Conservation (phyloP, 2,888 invertebrate species). For the Eustalomyia histrio region DNA sequence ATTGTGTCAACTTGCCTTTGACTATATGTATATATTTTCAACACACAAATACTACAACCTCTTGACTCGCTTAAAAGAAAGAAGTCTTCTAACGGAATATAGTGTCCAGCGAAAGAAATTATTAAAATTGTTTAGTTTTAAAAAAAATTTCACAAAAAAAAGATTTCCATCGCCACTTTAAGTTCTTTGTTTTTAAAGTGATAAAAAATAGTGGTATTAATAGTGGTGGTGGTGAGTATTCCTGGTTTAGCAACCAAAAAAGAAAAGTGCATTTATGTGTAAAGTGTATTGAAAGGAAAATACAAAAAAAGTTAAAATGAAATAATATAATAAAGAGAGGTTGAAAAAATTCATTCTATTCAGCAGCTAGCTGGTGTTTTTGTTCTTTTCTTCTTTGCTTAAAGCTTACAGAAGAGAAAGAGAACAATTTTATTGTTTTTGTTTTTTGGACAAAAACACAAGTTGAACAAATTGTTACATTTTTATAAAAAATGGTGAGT, state of each 20-base stretch:
- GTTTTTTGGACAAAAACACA: constrained; percentile 25
- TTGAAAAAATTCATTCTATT: constrained; percentile 40
- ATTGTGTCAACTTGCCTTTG: constrained; percentile 59
- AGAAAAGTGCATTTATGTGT: constrained; percentile 36
- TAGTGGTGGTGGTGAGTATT: constrained; percentile 20
- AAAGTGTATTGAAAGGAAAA: constrained; percentile 32
- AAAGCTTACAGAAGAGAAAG: constrained; percentile 14
- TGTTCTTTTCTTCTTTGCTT: constrained; percentile 7
- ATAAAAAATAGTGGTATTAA: constrained; percentile 29
- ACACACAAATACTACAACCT: constrained; percentile 19
- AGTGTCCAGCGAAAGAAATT: constrained; percentile 3
- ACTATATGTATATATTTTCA: constrained; percentile 13
- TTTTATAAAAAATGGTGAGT: constrained; percentile 38
- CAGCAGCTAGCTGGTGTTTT: constrained; percentile 19
- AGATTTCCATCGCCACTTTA: neutral
- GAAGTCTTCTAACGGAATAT: constrained; percentile 22
- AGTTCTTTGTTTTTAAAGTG: constrained; percentile 37
- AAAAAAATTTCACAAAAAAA: neutral
- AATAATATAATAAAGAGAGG: constrained; percentile 32
- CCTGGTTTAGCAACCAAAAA: constrained; percentile 15
- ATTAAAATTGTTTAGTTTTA: neutral
- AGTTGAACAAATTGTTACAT: neutral
- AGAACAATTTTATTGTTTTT: constrained; percentile 30
- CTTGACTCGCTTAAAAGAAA: neutral
- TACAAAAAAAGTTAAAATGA: constrained; percentile 18